Evolutionary conservation across 1,140 invertebrate species (phyloP), one percentile per base, ranked within the genome.

Genomic region (Penaeus japonicus): DNA sequence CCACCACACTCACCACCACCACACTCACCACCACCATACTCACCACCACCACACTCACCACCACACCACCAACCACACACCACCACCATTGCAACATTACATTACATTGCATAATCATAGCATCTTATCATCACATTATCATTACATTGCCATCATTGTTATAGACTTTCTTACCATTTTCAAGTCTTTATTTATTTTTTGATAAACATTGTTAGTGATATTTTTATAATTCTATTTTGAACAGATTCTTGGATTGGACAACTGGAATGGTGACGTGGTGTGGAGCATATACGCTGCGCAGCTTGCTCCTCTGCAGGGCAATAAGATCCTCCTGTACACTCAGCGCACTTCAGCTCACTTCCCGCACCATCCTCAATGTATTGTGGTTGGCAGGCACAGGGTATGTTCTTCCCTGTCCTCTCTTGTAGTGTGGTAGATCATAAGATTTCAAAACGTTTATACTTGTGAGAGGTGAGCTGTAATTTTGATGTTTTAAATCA

Each of bases 201-300:
- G 12, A 3, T 65, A 22, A 7, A 65, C 18, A n/a, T 3, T 65
- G 17, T 4, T 65, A 24, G 0, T 7, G 7, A 18, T 65, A 30
- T 18, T 0, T 18, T 5, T 7, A 2, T 83, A 70, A 10, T 27
- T 1, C 22, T 70, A 7, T 70, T 35, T 4, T 27, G 81, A 35
- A 12, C 79, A 88, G 86, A 84, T 88, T 27, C 53, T 88, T 4
- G 86, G 86, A 22, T 35, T 88, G 54, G 86, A 88, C 80, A 88
- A 80, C 62, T 88, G 86, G 86, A 88, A 84, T 78, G 86, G 86
- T 20, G 86, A 88, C 35, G 86, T 88, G 20, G 86, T 88, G 12
- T 88, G 86, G 86, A 82, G 86, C 39, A 77, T 88, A 20, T 88
- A 83, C 57, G 79, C 55, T 12, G 62, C 79, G 57, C 59, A 77